Base-by-base conservation (phyloP, 2,888 invertebrate species). In the Dasysyrphus tricinctus region DNA sequence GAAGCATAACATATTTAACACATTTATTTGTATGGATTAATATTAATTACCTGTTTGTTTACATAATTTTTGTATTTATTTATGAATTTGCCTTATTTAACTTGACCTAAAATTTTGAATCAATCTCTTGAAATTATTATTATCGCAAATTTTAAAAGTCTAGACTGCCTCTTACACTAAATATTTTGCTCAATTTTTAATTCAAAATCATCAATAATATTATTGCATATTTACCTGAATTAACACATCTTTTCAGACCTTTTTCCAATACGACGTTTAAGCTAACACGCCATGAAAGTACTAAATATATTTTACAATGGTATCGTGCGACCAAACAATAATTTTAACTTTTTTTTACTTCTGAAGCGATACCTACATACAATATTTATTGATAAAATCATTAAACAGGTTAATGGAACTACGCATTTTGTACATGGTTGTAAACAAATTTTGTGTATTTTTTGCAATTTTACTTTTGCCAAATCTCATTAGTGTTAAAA, bases 161-260 rank as follows among this genome's bases (percentile, higher is more conserved):
- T 39, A 39, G 39, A 59, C 19, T 37, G 34, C 37, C 7, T 5
- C 0, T 34, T 14, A 3, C 51, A 3, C 51, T 59, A 73, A 74
- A 80, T 80, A 80, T 80, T 74, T 80, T 80, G 44, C 8, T 73
- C 16, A 42, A 14, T 59, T 59, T 80, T 59, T 5, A 39, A 42
- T 24, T 11, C 5, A 12, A 59, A 39, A 14, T 44, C 6, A 24
- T 44, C 44, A 44, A 44, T 44, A 39, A 24, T 39, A 63, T 44
- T 29, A 61, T 61, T 61, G 39, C 4, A 42, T 29, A 29, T 29
- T 42, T 42, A n/a, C 5, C 2, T 1, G 51, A 75, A 80, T 80
- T 80, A 80, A 54, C 80, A 69, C 61, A 39, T 61, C 29, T 5
- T 9, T 39, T 29, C 6, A 1, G 24, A 24, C 8, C 5, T 6